A percentile compares a stretch with the other conserved stretches of the same genome.
These are phyloP conservation scores for Polymixis lichenea DNA, from an alignment of 2,888 invertebrate genomes.

Conservation along the genomic window DNA sequence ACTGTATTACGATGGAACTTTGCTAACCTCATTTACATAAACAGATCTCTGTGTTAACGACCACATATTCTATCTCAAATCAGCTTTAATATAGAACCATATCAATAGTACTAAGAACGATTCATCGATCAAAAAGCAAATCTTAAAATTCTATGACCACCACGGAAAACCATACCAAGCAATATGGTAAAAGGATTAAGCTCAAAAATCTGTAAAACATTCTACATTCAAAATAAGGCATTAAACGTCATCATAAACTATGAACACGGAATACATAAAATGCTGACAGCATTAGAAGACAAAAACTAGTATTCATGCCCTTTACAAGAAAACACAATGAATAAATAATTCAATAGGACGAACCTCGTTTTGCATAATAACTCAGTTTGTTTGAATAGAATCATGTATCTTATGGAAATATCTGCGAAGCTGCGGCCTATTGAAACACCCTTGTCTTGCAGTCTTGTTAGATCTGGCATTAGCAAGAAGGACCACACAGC, in stretches of 20 bases:
- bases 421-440: slow-evolving; percentile 22
- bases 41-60: background rate
- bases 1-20: background rate
- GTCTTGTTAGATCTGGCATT: background rate
- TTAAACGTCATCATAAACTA: slow-evolving; percentile 26
- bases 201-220: slow-evolving; percentile 11
- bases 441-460: slow-evolving; percentile 21
- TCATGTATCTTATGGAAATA: slow-evolving; percentile 62
- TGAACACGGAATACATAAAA: slow-evolving; percentile 30
- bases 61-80: background rate
- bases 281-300: slow-evolving; percentile 29
- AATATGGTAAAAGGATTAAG: slow-evolving; percentile 14
- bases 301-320: slow-evolving; percentile 39
- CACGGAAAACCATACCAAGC: slow-evolving; percentile 1
- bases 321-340: slow-evolving; percentile 48
- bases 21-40: background rate
- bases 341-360: slow-evolving; percentile 65
- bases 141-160: background rate
- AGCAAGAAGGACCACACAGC: slow-evolving; percentile 26
- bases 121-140: background rate
- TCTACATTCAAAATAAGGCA: slow-evolving; percentile 7
- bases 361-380: slow-evolving; percentile 62
- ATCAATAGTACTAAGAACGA: background rate
- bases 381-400: slow-evolving; percentile 59
- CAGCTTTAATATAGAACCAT: background rate